Conservation (phyloP, 2,888 invertebrate species). For the Caenorhabditis angaria region DNA sequence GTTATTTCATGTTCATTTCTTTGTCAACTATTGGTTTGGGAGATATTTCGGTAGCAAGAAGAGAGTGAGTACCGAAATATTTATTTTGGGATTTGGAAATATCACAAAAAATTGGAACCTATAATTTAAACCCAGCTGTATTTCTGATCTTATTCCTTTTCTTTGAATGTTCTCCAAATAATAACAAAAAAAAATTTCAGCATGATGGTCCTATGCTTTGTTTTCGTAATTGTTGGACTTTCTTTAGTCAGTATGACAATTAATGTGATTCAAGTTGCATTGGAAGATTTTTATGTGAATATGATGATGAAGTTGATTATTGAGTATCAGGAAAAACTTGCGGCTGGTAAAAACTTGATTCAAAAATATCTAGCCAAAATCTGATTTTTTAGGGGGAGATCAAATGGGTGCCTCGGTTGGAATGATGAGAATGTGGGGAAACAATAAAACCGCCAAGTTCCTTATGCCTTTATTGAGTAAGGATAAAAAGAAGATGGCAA, state of each 20-base stretch:
- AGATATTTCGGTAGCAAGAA: slow-evolving; percentile 64
- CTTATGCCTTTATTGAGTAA: slow-evolving; percentile 67
- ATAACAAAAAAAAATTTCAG: slow-evolving; percentile 47
- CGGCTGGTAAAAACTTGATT: slow-evolving; percentile 49
- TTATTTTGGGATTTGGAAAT: no score
- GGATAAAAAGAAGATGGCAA: slow-evolving; percentile 64
- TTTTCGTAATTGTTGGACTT: slow-evolving; percentile 74
- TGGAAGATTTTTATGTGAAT: slow-evolving; percentile 70
- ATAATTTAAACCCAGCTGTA: not conserved
- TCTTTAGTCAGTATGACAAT: slow-evolving; percentile 75
- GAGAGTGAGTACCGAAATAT: slow-evolving; percentile 70
- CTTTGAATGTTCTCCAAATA: not conserved
- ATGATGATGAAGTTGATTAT: slow-evolving; percentile 69
- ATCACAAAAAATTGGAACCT: not conserved
- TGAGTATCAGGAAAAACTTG: slow-evolving; percentile 70
- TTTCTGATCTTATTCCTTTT: not conserved
- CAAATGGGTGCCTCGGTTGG: slow-evolving; percentile 70
- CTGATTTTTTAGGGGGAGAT: slow-evolving; percentile 36
- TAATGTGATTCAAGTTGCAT: slow-evolving; percentile 73
- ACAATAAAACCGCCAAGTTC: slow-evolving; percentile 68
- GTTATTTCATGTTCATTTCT: slow-evolving; percentile 75
- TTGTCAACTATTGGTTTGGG: slow-evolving; percentile 73
- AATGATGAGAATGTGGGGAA: slow-evolving; percentile 71
- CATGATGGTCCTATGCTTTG: slow-evolving; percentile 71
- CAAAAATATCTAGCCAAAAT: not conserved